Percentiles rank a stretch among this genome's conserved stretches.
Conservation (phyloP, 2,888 invertebrate genomes). For the Euplexia lucipara region DNA sequence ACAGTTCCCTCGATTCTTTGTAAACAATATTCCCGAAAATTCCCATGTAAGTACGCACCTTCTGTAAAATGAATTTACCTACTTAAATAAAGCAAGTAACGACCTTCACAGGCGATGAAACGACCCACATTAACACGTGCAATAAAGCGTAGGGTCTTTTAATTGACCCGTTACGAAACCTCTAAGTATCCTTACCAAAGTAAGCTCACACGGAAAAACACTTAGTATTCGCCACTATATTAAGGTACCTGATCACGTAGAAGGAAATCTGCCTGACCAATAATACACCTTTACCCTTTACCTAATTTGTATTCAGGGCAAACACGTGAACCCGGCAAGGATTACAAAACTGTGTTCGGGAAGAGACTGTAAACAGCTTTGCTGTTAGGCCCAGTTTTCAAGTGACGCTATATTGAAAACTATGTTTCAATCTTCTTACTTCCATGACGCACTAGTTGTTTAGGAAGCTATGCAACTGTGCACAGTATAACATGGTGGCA, state of each 20-base stretch:
- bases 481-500: slow-evolving; percentile 3
- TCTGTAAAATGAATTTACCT: slow-evolving; percentile 32
- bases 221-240: slow-evolving; percentile 76
- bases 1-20: no score
- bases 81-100: slow-evolving; percentile 43
- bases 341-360: slow-evolving; percentile 80
- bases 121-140: slow-evolving; percentile 44
- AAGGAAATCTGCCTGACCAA: slow-evolving; percentile 84
- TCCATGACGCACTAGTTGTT: no score
- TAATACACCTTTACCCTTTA: slow-evolving; percentile 83
- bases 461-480: background rate
- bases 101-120: slow-evolving; percentile 18
- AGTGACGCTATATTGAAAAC: slow-evolving; percentile 65
- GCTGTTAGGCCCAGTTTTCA: slow-evolving; percentile 69
- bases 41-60: background rate
- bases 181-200: slow-evolving; percentile 67
- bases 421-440: no score
- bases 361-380: slow-evolving; percentile 81
- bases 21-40: no score
- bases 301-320: slow-evolving; percentile 80
- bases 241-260: slow-evolving; percentile 79
- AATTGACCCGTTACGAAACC: slow-evolving; percentile 71
- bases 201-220: slow-evolving; percentile 77
- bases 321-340: slow-evolving; percentile 71
- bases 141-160: slow-evolving; percentile 62